These are phyloP conservation scores for Diachrysia chrysitis DNA, from an alignment of 2,888 invertebrate genomes.

Conservation along the genomic window DNA sequence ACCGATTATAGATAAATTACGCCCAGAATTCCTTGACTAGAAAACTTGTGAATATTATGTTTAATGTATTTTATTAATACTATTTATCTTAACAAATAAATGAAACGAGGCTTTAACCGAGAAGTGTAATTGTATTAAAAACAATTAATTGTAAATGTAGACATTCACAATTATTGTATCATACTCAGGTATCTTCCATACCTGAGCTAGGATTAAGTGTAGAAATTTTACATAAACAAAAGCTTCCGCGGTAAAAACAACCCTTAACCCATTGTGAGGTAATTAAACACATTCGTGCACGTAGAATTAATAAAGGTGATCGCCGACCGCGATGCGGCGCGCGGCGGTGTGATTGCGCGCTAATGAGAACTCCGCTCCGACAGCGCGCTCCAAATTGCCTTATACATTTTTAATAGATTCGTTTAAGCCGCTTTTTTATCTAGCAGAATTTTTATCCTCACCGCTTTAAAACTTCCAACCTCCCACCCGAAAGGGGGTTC, in stretches of 20 bases:
- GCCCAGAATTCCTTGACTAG: too few relatives aligned
- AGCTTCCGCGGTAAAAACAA: constrained; percentile 10
- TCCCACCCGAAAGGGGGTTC: constrained; percentile 36
- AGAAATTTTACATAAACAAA: background rate
- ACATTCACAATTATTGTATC: background rate
- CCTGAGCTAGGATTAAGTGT: background rate
- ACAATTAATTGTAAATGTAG: too few relatives aligned
- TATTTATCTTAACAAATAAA: too few relatives aligned
- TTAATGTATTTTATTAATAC: too few relatives aligned
- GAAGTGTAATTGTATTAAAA: too few relatives aligned
- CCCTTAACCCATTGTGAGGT: constrained; percentile 5
- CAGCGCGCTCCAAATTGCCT: constrained; percentile 79
- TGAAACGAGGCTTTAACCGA: too few relatives aligned
- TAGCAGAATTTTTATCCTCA: constrained; percentile 71
- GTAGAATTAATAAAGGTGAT: constrained; percentile 46
- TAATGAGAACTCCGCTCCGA: constrained; percentile 71
- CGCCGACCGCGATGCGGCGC: constrained; percentile 47
- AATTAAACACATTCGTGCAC: constrained; percentile 39
- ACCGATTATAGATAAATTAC: too few relatives aligned
- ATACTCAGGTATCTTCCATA: too few relatives aligned
- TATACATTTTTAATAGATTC: constrained; percentile 86
- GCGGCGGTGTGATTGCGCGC: constrained; percentile 70
- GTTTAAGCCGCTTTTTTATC: constrained; percentile 85
- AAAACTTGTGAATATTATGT: too few relatives aligned
- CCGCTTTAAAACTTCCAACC: constrained; percentile 74